phyloP scores from a whole-genome alignment of 1,140 invertebrate species.

The Zaprionus taronus region DNA sequence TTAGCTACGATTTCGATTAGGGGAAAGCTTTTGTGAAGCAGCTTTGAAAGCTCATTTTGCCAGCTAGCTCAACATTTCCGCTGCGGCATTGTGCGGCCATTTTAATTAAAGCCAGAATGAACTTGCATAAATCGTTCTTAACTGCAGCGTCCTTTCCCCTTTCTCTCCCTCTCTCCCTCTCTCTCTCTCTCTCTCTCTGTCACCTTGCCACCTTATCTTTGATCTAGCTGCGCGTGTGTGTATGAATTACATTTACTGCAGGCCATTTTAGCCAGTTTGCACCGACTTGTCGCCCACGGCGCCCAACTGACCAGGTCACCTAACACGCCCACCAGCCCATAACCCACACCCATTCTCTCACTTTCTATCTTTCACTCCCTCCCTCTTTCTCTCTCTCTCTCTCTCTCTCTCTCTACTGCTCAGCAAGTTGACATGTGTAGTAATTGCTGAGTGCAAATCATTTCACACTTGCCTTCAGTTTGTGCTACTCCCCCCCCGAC shows the following conservation, averaged over 20 bases:
- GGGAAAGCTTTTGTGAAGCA: neutral
- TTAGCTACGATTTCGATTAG: neutral
- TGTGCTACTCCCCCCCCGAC: neutral
- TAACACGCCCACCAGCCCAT: neutral
- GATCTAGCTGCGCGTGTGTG: neutral
- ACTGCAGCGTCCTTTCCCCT: neutral
- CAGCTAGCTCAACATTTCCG: neutral
- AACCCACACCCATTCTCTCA: neutral
- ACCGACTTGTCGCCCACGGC: slow-evolving; percentile 10
- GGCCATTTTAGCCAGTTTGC: slow-evolving; percentile 13
- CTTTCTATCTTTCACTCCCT: neutral
- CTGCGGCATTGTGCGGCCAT: neutral
- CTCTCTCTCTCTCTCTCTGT: neutral
- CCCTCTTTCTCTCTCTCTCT: neutral
- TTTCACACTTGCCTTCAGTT: slow-evolving; percentile 46
- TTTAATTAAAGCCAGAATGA: slow-evolving; percentile 2
- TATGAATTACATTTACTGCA: slow-evolving; percentile 9
- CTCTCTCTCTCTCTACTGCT: neutral
- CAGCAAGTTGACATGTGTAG: slow-evolving; percentile 2
- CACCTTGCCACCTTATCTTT: neutral
- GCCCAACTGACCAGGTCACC: slow-evolving; percentile 16
- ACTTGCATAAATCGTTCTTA: neutral
- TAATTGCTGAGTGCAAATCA: slow-evolving; percentile 56
- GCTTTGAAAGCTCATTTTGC: slow-evolving; percentile 2
- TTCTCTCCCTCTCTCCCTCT: no score